Conservation (phyloP, 2,797 vertebrate genomes). For the Enteromius afrohamiltoni region DNA sequence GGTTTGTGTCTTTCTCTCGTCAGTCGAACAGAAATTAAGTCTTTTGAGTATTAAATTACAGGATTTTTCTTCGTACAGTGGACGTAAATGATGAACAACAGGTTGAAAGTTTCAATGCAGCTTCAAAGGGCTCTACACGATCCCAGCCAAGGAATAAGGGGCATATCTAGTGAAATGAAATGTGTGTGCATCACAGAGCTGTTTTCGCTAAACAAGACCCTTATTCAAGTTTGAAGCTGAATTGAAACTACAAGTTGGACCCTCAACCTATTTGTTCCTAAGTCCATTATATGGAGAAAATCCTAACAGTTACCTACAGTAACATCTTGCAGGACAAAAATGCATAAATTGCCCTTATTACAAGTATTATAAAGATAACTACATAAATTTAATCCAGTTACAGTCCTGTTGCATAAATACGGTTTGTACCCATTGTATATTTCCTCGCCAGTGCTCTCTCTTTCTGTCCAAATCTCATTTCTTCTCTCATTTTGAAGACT, state of each 20-base stretch:
- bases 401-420: neutral
- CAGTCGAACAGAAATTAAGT: neutral
- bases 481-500: conserved; percentile 47
- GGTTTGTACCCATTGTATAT: conserved; percentile 4
- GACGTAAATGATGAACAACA: neutral
- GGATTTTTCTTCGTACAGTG: neutral
- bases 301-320: neutral
- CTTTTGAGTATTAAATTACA: neutral
- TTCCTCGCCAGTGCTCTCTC: neutral
- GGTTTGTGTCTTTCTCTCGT: neutral
- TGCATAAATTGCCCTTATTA: neutral
- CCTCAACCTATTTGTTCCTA: neutral
- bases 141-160: no score
- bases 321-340: neutral
- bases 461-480: conserved; percentile 47
- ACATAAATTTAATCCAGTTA: neutral
- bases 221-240: neutral
- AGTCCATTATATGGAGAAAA: neutral
- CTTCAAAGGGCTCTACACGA: neutral
- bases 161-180: neutral
- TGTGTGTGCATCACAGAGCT: neutral
- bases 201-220: neutral
- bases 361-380: neutral
- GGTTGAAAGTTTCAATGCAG: neutral
- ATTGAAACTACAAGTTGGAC: neutral